Base-by-base conservation (phyloP, 1,140 invertebrate species). In the Pseudomyrmex flavicornis region DNA sequence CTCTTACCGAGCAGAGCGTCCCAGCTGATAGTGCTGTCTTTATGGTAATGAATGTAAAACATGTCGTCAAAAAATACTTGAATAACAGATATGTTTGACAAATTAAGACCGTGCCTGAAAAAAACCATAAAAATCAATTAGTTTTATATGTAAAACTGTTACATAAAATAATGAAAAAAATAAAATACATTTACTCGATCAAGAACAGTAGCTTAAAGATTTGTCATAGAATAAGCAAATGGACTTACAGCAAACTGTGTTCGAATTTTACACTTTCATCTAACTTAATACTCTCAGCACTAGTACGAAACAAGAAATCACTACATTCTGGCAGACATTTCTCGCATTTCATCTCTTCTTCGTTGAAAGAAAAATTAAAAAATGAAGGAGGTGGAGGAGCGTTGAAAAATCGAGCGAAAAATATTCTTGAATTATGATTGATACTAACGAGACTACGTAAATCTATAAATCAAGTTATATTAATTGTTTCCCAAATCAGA, bases 41-140 rank as follows among this genome's bases (percentile, higher is more conserved):
- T 90, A 77, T 90, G 88, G 61, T 94, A 94, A 63, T 93, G 93
- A 9, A 93, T 86, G 35, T 92, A 94, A 44, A 91, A 90, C 20
- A 91, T 88, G 22, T 93, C 92, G n/a, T 85, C 88, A 59, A 93
- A 94, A 65, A 91, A 93, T 13, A 93, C 86, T 61, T 92, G 88
- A 20, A 85, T 72, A n/a, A 87, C 70, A 9, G 90, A 91, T 48
- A 77, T 73, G 8, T 85, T 86, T 22, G 73, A 73, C 3, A 84
- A 12, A 50, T 91, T 13, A 4, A 90, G 82, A 12, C 75, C 84
- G 8, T 59, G 77, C 5, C 91, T 91, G 72, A 7, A 85, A 89
- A 20, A 50, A 20, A 50, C 56, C 61, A 26, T 17, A n/a, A 44
- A 10, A 48, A 35, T 35, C 35, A 35, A 35, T 35, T 35, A 35